Percentiles rank a stretch among this genome's conserved stretches.
phyloP scores from a whole-genome alignment of 2,888 invertebrate genomes.

The Zhuqinia jingwanae region DNA sequence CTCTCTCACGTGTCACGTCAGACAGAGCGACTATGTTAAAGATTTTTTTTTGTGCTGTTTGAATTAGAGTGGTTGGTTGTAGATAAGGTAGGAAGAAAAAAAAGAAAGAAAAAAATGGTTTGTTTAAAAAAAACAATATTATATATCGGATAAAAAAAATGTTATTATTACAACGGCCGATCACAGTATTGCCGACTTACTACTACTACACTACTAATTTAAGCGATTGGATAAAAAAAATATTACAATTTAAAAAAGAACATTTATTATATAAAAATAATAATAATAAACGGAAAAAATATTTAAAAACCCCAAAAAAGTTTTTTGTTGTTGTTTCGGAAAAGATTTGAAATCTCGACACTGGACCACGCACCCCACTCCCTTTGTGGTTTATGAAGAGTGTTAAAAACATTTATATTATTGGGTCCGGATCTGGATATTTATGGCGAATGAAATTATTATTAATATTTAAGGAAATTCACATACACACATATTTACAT shows the following conservation, averaged over 20 bases:
- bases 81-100: background rate
- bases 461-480: conserved; percentile 43
- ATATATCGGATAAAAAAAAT: too few species aligned
- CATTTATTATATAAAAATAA: background rate
- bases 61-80: background rate
- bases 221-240: background rate
- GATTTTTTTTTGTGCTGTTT: too few species aligned
- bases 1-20: too few species aligned
- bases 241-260: background rate
- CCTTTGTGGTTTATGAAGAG: too few species aligned
- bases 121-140: too few species aligned
- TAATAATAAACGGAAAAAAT: conserved; percentile 30
- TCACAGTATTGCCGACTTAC: conserved; percentile 69
- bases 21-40: conserved; percentile 57
- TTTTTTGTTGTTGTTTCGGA: too few species aligned
- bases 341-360: too few species aligned
- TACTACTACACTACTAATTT: conserved; percentile 33
- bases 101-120: too few species aligned
- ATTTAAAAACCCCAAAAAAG: conserved; percentile 17
- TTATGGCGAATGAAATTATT: too few species aligned
- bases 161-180: conserved; percentile 59
- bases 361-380: too few species aligned
- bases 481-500: conserved; percentile 52
- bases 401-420: too few species aligned
- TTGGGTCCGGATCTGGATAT: too few species aligned